Percentiles rank a stretch among this genome's conserved stretches.
These are phyloP conservation scores for Gymnocheta viridis DNA, from an alignment of 2,888 invertebrate species.

Conservation along the genomic window DNA sequence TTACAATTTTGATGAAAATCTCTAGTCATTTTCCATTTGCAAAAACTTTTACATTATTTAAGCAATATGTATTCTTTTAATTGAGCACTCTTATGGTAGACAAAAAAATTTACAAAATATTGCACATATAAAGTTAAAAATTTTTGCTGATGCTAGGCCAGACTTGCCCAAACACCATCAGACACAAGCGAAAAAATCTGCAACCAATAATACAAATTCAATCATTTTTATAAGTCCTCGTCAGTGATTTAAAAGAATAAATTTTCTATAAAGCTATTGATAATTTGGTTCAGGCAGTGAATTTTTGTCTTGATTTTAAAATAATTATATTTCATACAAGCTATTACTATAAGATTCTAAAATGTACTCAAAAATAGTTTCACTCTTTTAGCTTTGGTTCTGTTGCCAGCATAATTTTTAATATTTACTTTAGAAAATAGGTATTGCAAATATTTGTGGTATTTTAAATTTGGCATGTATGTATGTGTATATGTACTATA, in stretches of 20 bases:
- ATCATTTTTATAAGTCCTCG: background rate
- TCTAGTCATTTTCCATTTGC: no score
- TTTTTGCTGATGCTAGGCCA: conserved; percentile 49
- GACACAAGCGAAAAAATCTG: background rate
- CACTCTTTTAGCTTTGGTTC: no score
- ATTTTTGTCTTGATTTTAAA: no score
- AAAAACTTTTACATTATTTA: conserved; percentile 2
- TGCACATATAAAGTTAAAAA: conserved; percentile 7
- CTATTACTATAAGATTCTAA: no score
- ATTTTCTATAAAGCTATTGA: background rate
- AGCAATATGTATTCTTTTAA: conserved; percentile 1
- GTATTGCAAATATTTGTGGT: no score
- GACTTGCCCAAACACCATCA: conserved; percentile 43
- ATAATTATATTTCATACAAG: no score
- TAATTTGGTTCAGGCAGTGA: no score
- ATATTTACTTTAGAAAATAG: no score
- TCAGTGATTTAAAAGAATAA: conserved; percentile 11
- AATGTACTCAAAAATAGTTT: no score
- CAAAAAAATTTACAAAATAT: conserved; percentile 15
- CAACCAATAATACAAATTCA: conserved; percentile 34
- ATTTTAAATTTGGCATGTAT: no score
- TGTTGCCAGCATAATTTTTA: no score
- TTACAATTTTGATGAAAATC: conserved; percentile 37
- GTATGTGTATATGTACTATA: no score
- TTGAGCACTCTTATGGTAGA: conserved; percentile 34